Evolutionary conservation across 2,888 invertebrate species (phyloP).

Genomic region (Troides helena): DNA sequence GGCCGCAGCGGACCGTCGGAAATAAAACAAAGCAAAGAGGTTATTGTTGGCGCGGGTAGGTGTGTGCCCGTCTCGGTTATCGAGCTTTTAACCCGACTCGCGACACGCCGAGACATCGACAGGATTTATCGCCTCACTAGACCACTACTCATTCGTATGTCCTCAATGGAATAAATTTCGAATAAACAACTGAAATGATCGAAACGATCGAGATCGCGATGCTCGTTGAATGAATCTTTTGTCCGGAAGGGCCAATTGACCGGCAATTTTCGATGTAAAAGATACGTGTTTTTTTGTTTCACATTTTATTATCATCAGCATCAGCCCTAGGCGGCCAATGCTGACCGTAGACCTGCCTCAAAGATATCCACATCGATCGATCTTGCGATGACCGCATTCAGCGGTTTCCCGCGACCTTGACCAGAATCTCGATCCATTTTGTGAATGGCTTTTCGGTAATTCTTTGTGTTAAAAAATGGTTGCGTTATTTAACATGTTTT

Average conservation of each 20-base stretch:
- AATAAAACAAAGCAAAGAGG: constrained; percentile 74
- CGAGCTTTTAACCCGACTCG: constrained; percentile 79
- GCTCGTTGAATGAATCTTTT: constrained; percentile 37
- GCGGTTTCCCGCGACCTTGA: no score
- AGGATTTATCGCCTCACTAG: constrained; percentile 77
- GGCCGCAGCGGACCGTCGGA: constrained; percentile 59
- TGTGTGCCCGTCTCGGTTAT: constrained; percentile 75
- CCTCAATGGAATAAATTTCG: constrained; percentile 69
- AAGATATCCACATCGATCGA: no score
- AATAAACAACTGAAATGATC: constrained; percentile 68
- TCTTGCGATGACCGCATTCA: no score
- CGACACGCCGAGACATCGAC: constrained; percentile 76
- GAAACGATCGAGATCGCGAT: constrained; percentile 43
- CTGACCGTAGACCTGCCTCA: no score
- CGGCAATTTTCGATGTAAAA: constrained; percentile 26
- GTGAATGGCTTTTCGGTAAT: no score
- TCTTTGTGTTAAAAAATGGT: no score
- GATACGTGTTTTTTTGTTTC: constrained; percentile 6
- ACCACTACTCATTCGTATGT: constrained; percentile 77
- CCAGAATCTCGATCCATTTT: no score
- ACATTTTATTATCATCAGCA: no score
- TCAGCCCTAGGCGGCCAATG: neutral
- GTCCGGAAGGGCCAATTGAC: constrained; percentile 29
- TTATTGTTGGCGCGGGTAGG: constrained; percentile 78
- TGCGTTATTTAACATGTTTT: no score